phyloP scores from a whole-genome alignment of 1,140 invertebrate genomes.

The Temnothorax nylanderi region DNA sequence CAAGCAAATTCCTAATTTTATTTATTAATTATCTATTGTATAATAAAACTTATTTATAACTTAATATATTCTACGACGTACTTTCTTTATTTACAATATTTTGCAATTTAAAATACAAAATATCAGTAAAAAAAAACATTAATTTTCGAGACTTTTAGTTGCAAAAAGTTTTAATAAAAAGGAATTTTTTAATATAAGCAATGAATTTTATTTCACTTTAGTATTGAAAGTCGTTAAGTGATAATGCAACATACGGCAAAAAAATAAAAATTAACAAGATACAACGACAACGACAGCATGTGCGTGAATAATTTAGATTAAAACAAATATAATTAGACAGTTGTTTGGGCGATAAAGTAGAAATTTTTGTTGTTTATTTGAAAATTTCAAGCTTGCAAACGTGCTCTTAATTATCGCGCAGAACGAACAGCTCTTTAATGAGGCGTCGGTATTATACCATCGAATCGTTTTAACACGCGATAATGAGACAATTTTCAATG shows the following conservation, averaged over 20 bases:
- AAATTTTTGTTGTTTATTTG: neutral
- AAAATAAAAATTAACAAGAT: neutral
- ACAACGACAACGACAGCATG: too few species aligned
- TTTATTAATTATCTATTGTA: neutral
- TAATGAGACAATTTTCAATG: slow-evolving; percentile 60
- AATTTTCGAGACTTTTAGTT: neutral
- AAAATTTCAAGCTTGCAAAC: neutral
- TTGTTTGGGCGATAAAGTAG: neutral
- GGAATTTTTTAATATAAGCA: neutral
- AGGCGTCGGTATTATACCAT: neutral
- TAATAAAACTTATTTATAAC: neutral
- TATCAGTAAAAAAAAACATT: neutral
- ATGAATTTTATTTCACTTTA: neutral
- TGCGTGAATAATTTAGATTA: neutral
- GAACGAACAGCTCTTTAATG: neutral
- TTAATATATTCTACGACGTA: neutral
- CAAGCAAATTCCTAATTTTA: neutral
- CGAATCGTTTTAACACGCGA: slow-evolving; percentile 29
- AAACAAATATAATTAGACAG: neutral
- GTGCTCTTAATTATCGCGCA: neutral
- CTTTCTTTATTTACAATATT: neutral
- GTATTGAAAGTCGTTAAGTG: neutral
- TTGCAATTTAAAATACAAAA: neutral
- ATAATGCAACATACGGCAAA: neutral
- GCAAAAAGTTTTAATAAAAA: neutral